Evolutionary conservation across 1,140 invertebrate species (phyloP).

Genomic region (Papilio glaucus): DNA sequence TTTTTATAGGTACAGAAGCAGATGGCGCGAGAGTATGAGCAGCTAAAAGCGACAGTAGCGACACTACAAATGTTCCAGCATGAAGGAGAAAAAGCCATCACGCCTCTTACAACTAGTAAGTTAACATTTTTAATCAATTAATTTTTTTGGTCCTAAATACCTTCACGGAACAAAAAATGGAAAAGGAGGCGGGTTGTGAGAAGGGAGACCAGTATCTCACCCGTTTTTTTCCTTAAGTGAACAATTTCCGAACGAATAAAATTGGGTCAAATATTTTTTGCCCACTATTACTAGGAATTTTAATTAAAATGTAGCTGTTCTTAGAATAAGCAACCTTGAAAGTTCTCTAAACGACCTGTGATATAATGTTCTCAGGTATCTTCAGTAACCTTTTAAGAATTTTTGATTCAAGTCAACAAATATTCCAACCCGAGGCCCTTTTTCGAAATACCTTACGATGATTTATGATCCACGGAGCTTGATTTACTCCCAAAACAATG

Average conservation of each 20-base stretch:
- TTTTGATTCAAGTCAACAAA: no score
- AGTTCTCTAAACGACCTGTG: neutral
- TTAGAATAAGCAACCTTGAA: neutral
- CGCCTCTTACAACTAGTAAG: conserved; percentile 67
- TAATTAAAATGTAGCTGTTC: neutral
- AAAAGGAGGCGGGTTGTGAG: no score
- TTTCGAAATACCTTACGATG: no score
- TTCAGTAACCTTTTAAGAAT: neutral
- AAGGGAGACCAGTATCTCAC: no score
- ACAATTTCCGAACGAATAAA: neutral
- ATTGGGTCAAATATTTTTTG: neutral
- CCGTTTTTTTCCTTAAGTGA: neutral
- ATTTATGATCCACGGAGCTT: no score
- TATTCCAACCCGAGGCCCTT: no score
- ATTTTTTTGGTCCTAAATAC: neutral
- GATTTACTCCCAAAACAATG: no score
- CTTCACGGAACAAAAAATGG: neutral
- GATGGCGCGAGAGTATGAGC: conserved; percentile 95
- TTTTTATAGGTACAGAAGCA: conserved; percentile 91
- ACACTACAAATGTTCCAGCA: conserved; percentile 82
- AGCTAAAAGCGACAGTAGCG: conserved; percentile 90
- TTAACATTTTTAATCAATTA: conserved; percentile 28
- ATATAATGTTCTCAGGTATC: neutral
- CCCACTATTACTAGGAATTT: neutral
- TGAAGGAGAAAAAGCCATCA: conserved; percentile 78